Percentiles rank a stretch among this genome's conserved stretches.
Conservation (phyloP, 2,797 vertebrate species). For the Mormyrops attenuatus region DNA sequence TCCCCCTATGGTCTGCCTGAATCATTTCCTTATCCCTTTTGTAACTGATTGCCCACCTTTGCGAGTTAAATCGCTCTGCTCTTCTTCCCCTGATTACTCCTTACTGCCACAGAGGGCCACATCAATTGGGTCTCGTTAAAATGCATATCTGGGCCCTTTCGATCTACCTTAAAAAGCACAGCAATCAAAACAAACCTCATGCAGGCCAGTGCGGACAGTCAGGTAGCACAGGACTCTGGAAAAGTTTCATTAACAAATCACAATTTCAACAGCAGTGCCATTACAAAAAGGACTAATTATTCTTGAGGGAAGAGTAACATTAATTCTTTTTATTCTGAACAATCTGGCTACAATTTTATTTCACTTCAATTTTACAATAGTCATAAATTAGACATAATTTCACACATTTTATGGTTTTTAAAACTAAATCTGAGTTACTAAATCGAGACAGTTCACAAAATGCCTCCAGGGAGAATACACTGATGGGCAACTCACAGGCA, state of each 20-base stretch:
- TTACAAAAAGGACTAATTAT: conserved; percentile 20
- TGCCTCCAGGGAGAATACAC: background rate
- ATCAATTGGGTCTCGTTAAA: conserved; percentile 63
- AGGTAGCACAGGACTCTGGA: conserved; percentile 37
- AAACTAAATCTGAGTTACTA: conserved; percentile 10
- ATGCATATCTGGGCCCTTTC: conserved; percentile 58
- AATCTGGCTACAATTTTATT: conserved; percentile 31
- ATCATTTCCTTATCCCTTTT: conserved; percentile 67
- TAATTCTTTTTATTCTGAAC: conserved; percentile 33
- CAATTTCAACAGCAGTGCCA: conserved; percentile 16
- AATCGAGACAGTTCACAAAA: conserved; percentile 33
- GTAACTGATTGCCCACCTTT: conserved; percentile 67
- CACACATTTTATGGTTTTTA: conserved; percentile 39
- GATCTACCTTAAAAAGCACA: conserved; percentile 48
- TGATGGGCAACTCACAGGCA: conserved; percentile 9
- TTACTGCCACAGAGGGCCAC: conserved; percentile 62
- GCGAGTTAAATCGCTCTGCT: conserved; percentile 69
- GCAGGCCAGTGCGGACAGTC: conserved; percentile 49
- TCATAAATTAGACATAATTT: conserved; percentile 41
- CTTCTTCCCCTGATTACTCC: conserved; percentile 71
- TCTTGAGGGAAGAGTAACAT: conserved; percentile 31
- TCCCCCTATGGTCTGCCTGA: conserved; percentile 53
- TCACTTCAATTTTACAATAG: conserved; percentile 39
- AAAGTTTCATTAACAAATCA: conserved; percentile 42
- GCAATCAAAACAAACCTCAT: conserved; percentile 50